Percentiles rank a stretch among this genome's conserved stretches.
These are phyloP conservation scores for Chionomys nivalis DNA, from an alignment of 2,113 vertebrate genomes.

Conservation along the genomic window DNA sequence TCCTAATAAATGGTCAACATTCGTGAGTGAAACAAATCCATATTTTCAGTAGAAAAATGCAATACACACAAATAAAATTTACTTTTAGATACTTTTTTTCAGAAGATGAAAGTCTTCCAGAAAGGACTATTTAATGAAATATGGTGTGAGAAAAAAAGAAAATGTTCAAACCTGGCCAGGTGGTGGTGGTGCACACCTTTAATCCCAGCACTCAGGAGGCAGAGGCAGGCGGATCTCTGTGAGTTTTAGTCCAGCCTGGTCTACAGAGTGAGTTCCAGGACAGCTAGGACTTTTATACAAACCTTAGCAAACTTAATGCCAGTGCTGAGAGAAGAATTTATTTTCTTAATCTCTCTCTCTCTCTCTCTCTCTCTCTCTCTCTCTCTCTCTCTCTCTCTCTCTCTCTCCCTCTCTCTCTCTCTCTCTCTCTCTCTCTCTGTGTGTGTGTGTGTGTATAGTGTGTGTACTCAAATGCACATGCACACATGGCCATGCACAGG, in stretches of 20 bases:
- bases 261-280: no score
- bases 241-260: no score
- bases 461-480: neutral
- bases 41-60: conserved; percentile 29
- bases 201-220: no score
- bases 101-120: neutral
- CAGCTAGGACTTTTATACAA: neutral
- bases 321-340: neutral
- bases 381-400: neutral
- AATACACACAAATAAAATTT: conserved; percentile 35
- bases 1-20: conserved; percentile 34
- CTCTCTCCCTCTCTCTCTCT: no score
- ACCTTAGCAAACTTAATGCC: conserved; percentile 15
- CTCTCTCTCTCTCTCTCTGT: no score
- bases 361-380: neutral
- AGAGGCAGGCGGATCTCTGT: no score
- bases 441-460: neutral
- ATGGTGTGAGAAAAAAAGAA: conserved; percentile 50
- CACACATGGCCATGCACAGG: neutral
- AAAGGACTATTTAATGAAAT: conserved; percentile 37
- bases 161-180: neutral
- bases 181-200: no score
- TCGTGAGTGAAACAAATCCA: neutral
- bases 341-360: neutral
- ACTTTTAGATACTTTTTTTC: neutral